Evolutionary conservation across 2,113 vertebrate genomes (phyloP), one percentile per base, ranked within the genome.

Genomic region (Macrotus californicus): DNA sequence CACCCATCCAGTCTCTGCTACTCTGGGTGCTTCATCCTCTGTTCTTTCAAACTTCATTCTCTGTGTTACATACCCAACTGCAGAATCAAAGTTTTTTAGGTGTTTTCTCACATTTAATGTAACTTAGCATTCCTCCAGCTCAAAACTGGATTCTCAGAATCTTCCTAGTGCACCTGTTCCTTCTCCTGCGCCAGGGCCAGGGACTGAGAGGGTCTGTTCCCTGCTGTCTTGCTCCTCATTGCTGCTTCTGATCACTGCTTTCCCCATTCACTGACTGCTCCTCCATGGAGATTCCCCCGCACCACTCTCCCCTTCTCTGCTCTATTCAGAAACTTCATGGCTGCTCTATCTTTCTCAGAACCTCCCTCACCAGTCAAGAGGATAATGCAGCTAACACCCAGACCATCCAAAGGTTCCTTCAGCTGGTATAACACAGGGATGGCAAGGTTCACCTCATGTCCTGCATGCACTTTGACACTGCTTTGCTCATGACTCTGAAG

Each of bases 191-290:
- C 34, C 5, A 56, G 7, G 14, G 10, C 4, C 66, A 12, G 14
- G 19, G 43, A 43, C 19, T 46, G 10, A 6, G 3, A 18, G 2
- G 21, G 5, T 21, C 56, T 48, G 24, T 3, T 70, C 1, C 54
- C 48, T 16, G 31, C 48, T 69, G 16, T 22, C 39, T 64, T 48
- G 15, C 7, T 26, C 46, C 64, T 59, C 16, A 8, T 2, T 6
- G 2, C n/a, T 21, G 85, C 36, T 64, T 56, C 13, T 7, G 26
- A 1, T 12, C 56, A n/a, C 3, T 6, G 1, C 31, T 6, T n/a
- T 52, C 34, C n/a, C 10, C 15, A 4, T 7, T 46, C 7, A 9
- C 26, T 4, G 0, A 34, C 29, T 1, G 10, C 11, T 18, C 1
- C 34, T 81, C 31, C 41, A 4, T 14, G 29, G 21, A 84, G 3